Base-by-base conservation (phyloP, 2,797 vertebrate genomes). In the Knipowitschia caucasica region DNA sequence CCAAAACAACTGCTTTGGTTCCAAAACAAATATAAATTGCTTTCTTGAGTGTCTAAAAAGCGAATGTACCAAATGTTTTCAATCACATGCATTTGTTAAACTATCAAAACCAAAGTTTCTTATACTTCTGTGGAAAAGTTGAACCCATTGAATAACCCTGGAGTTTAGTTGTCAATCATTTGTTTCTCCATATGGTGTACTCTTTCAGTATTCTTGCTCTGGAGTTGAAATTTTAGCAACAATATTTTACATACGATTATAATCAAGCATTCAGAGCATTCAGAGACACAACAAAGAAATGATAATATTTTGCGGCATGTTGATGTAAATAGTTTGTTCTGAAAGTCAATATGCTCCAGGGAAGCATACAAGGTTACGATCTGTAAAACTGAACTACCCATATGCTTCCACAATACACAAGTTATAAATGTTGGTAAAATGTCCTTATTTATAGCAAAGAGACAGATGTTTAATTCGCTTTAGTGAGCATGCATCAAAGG, bases 171-270 rank as follows among this genome's bases (percentile, higher is more conserved):
- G 7, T 3, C 7, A 0, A 44, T 62, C 52, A n/a, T n/a, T n/a
- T n/a, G n/a, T n/a, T n/a, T 5, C 62, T 59, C 9, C 62, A 67
- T 74, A 69, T 51, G 21, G 27, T 44, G 45, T 43, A 23, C 51
- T 34, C 31, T 34, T 14, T 34, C 14, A 14, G 31, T n/a, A 10
- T 21, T 21, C 12, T 18, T 38, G 17, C 14, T 38, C 20, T 38
- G 36, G 9, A 18, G 17, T 1, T 18, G 17, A 38, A 38, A 18
- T 4, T 2, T 3, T 4, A 18, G 4, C 17, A 17, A 21, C 1
- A n/a, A 39, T 21, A 20, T 11, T 39, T 1, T 39, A 21, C 11
- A 17, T 1, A 36, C 3, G 8, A 36, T 36, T 4, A 4, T 20
- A 39, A 8, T 11, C 21, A 18, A 39, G 18, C 18, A 9, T 39